phyloP scores from a whole-genome alignment of 2,113 vertebrate species.

The Tretioscincus oriximinensis region DNA sequence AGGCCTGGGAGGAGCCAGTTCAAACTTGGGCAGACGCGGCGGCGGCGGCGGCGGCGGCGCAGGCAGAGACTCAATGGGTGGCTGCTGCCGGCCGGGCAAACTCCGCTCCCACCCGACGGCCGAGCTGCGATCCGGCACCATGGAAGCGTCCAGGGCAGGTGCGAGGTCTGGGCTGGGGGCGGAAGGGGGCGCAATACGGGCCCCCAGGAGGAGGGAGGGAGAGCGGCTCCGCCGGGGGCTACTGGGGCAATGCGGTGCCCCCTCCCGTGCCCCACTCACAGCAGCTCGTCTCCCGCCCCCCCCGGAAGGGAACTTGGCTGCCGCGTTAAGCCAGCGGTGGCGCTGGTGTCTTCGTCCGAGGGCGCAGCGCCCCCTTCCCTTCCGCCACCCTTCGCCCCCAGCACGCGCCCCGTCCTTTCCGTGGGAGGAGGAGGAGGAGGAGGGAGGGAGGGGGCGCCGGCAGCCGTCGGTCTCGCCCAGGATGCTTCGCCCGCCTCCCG shows the following conservation, averaged over 20 bases:
- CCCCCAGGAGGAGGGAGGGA: background rate
- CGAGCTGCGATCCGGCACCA: background rate
- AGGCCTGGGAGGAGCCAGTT: constrained; percentile 9
- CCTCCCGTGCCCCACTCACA: background rate
- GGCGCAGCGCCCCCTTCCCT: background rate
- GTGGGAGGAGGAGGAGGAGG: background rate
- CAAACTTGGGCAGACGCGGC: constrained; percentile 12
- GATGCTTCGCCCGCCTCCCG: background rate
- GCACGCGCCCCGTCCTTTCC: background rate
- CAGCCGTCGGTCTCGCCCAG: too few relatives aligned
- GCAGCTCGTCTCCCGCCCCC: too few relatives aligned
- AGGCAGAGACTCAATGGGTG: background rate
- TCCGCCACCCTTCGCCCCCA: background rate
- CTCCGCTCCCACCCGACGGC: background rate
- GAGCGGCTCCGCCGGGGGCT: background rate
- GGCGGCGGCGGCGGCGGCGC: background rate
- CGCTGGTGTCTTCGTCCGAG: background rate
- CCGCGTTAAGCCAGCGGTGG: background rate
- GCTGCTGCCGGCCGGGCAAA: background rate
- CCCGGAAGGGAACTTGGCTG: too few relatives aligned
- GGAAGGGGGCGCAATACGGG: background rate
- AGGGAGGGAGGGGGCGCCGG: background rate
- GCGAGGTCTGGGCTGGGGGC: background rate
- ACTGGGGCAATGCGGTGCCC: background rate
- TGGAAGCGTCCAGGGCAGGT: constrained; percentile 28